Percentiles rank a stretch among this genome's conserved stretches.
These are phyloP conservation scores for Pectinophora gossypiella DNA, from an alignment of 1,140 invertebrate genomes.

Conservation along the genomic window DNA sequence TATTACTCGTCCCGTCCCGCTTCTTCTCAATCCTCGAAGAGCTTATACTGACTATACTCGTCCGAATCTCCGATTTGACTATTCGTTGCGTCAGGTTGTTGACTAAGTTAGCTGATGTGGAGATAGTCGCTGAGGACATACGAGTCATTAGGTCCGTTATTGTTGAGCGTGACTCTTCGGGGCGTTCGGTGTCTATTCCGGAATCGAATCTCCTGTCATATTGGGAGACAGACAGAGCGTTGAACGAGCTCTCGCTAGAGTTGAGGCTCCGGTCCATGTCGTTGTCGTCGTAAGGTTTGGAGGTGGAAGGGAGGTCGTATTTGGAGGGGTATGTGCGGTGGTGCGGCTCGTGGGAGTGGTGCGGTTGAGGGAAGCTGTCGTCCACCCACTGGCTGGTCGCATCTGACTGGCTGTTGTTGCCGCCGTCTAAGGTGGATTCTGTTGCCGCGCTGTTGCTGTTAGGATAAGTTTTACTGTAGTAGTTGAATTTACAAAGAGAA, in stretches of 20 bases:
- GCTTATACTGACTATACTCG: constrained; percentile 66
- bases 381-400: constrained; percentile 73
- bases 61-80: constrained; percentile 58
- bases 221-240: constrained; percentile 55
- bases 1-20: constrained; percentile 46
- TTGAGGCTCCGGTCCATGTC: constrained; percentile 56
- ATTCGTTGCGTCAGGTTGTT: constrained; percentile 49
- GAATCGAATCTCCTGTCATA: constrained; percentile 54
- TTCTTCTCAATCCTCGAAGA: constrained; percentile 62
- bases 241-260: constrained; percentile 67
- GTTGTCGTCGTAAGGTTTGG: constrained; percentile 52
- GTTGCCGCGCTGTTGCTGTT: constrained; percentile 28
- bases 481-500: too few relatives aligned
- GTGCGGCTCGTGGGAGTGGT: constrained; percentile 28
- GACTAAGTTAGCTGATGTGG: constrained; percentile 45
- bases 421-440: constrained; percentile 36
- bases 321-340: constrained; percentile 22
- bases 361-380: constrained; percentile 58
- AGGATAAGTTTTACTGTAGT: too few relatives aligned
- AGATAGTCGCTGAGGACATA: constrained; percentile 54
- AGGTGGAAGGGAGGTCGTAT: constrained; percentile 49
- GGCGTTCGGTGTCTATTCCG: constrained; percentile 40
- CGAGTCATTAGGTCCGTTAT: constrained; percentile 59
- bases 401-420: constrained; percentile 45
- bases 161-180: constrained; percentile 34